A percentile compares a stretch with the other conserved stretches of the same genome.
phyloP scores from a whole-genome alignment of 2,797 vertebrate genomes.

The Halcyon chelicuti region DNA sequence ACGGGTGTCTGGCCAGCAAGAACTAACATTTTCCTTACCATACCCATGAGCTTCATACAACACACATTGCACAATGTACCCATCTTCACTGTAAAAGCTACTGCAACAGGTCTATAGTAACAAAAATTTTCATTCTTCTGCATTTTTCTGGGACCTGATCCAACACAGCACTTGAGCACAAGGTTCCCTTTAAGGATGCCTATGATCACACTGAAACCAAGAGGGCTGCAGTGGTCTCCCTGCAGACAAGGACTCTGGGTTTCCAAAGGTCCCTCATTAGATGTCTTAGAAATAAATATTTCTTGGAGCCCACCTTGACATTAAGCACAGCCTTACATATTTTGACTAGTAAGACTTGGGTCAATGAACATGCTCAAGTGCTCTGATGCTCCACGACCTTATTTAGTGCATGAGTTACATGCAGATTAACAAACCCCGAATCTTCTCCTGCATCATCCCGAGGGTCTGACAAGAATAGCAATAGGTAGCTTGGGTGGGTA shows the following conservation, averaged over 20 bases:
- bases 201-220: not conserved
- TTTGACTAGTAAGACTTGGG: not conserved
- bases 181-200: not conserved
- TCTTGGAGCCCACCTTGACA: not conserved
- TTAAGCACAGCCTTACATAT: not conserved
- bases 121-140: not conserved
- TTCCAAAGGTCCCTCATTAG: not conserved
- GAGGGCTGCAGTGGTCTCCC: not conserved
- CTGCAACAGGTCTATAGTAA: not conserved
- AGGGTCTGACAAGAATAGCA: not conserved
- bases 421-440: not conserved
- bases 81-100: not conserved
- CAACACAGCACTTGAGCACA: not conserved
- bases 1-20: not conserved
- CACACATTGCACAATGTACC: not conserved
- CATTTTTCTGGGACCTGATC: not conserved
- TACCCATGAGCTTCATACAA: rapidly evolving
- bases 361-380: not conserved
- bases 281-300: not conserved
- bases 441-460: not conserved
- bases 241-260: not conserved
- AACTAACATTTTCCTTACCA: not conserved
- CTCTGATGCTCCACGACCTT: not conserved
- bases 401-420: not conserved
- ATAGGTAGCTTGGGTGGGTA: not conserved